Percentiles rank a stretch among this genome's conserved stretches.
Evolutionary conservation across 2,888 invertebrate genomes (phyloP).

Genomic region (Lypha dubia): DNA sequence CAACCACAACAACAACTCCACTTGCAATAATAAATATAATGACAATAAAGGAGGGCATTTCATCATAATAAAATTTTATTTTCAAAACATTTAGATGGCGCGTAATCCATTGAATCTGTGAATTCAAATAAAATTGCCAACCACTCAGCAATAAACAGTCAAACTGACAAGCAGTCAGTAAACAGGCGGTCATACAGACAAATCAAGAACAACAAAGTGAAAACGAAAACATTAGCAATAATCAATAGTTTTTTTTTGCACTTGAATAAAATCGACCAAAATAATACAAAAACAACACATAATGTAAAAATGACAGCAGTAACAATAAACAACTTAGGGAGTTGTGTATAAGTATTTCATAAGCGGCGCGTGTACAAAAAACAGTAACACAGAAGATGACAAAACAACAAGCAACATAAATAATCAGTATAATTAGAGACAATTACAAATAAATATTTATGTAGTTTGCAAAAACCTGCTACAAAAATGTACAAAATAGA

Average conservation of each 20-base stretch:
- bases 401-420: conserved; percentile 49
- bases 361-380: conserved; percentile 63
- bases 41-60: conserved; percentile 58
- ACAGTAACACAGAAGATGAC: conserved; percentile 68
- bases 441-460: conserved; percentile 10
- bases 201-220: conserved; percentile 10
- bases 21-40: conserved; percentile 6
- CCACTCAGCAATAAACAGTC: conserved; percentile 23
- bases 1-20: conserved; percentile 20
- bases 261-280: conserved; percentile 25
- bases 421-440: conserved; percentile 49
- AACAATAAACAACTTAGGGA: conserved; percentile 9
- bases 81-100: conserved; percentile 56
- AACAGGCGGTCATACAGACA: conserved; percentile 5
- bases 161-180: conserved; percentile 13
- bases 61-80: conserved; percentile 66
- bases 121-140: conserved; percentile 55
- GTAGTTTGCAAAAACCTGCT: no score
- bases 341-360: neutral
- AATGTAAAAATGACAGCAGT: conserved; percentile 24
- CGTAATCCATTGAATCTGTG: conserved; percentile 54
- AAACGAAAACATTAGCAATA: conserved; percentile 13
- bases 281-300: conserved; percentile 18
- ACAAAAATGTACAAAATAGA: conserved; percentile 1
- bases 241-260: conserved; percentile 6